Percentiles rank a stretch among this genome's conserved stretches.
Evolutionary conservation across 2,113 vertebrate genomes (phyloP).

Genomic region (Vombatus ursinus): DNA sequence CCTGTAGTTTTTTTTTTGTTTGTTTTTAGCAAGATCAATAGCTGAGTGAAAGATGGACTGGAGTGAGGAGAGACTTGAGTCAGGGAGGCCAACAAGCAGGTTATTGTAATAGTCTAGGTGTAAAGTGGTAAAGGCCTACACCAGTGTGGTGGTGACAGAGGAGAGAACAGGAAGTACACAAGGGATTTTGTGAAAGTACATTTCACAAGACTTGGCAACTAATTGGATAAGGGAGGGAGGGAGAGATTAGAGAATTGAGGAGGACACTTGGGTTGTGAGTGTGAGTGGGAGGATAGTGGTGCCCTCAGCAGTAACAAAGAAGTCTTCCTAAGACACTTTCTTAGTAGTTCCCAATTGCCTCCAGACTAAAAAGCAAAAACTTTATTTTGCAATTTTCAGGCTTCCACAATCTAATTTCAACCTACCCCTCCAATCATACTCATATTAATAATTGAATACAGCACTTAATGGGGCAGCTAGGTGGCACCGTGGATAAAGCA

Average conservation of each 20-base stretch:
- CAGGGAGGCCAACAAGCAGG: background rate
- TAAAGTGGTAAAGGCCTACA: background rate
- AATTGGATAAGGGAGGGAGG: background rate
- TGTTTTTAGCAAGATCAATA: background rate
- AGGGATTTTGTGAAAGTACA: background rate
- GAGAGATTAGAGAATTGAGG: background rate
- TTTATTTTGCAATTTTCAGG: background rate
- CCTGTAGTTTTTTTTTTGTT: background rate
- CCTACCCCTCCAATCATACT: background rate
- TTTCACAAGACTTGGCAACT: background rate
- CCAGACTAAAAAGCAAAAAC: too few species aligned
- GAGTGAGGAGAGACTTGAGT: background rate
- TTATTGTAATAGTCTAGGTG: background rate
- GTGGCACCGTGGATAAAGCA: too few species aligned
- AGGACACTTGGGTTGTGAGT: background rate
- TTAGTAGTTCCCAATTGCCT: too few species aligned
- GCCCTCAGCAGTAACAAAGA: background rate
- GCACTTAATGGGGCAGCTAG: too few species aligned
- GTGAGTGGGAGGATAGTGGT: background rate
- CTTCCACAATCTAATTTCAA: background rate
- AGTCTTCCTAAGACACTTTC: background rate
- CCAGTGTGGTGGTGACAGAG: background rate
- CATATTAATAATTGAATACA: background rate
- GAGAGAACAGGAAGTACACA: background rate
- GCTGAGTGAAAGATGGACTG: background rate